Conservation (phyloP, 2,888 invertebrate species). For the Drosophila ustulata region DNA sequence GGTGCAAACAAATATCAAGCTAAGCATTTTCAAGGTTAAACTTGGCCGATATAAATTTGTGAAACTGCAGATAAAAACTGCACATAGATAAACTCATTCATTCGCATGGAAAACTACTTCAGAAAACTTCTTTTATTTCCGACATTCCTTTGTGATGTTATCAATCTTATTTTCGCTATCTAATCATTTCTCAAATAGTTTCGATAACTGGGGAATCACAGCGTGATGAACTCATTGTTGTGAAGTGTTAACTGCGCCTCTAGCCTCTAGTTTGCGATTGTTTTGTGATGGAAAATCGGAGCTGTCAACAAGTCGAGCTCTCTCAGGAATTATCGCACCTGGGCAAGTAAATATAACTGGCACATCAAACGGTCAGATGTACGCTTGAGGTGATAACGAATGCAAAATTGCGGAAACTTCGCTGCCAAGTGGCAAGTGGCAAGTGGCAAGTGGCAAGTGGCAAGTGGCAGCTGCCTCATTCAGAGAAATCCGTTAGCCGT, state of each 20-base stretch:
- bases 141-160: background rate
- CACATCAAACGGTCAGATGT: slow-evolving; percentile 60
- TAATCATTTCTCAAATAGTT: slow-evolving; percentile 25
- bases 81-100: background rate
- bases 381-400: slow-evolving; percentile 68
- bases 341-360: slow-evolving; percentile 48
- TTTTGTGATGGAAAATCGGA: slow-evolving; percentile 8
- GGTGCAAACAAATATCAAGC: slow-evolving; percentile 22
- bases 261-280: slow-evolving; percentile 1
- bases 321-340: slow-evolving; percentile 57
- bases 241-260: slow-evolving; percentile 19
- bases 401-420: slow-evolving; percentile 73
- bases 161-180: slow-evolving; percentile 22
- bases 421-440: slow-evolving; percentile 39
- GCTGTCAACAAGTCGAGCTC: slow-evolving; percentile 11
- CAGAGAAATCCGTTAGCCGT: slow-evolving; percentile 59
- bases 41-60: background rate
- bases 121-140: background rate
- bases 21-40: slow-evolving; percentile 25
- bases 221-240: slow-evolving; percentile 44
- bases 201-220: slow-evolving; percentile 33
- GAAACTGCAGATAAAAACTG: background rate
- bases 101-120: background rate
- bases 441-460: slow-evolving; percentile 42
- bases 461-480: slow-evolving; percentile 41